These are phyloP conservation scores for Planococcus citri DNA, from an alignment of 1,140 invertebrate species.

Conservation along the genomic window DNA sequence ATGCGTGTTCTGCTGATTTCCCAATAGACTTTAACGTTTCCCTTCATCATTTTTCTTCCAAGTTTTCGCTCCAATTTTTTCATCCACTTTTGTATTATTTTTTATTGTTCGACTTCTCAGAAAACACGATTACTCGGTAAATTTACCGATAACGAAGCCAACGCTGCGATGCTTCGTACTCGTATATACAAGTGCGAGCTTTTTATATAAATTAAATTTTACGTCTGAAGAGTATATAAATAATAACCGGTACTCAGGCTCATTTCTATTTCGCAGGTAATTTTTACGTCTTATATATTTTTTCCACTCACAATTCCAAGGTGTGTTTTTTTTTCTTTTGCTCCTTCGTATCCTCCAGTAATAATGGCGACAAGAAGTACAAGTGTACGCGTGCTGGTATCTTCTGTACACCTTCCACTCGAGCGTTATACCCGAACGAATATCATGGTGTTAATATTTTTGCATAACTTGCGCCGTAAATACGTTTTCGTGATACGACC, in stretches of 20 bases:
- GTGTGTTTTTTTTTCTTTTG: too few species aligned
- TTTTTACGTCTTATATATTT: too few species aligned
- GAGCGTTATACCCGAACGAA: background rate
- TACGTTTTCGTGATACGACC: too few species aligned
- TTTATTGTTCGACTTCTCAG: background rate
- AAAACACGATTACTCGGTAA: conserved; percentile 6
- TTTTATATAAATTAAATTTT: background rate
- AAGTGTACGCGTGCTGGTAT: too few species aligned
- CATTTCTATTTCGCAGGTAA: too few species aligned
- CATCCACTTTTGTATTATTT: conserved; percentile 17
- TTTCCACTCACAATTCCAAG: too few species aligned
- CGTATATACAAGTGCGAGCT: background rate
- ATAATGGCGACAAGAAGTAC: too few species aligned
- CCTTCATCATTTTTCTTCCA: conserved; percentile 19
- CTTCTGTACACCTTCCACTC: too few species aligned
- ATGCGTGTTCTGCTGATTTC: conserved; percentile 18
- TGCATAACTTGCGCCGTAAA: background rate
- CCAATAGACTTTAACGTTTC: conserved; percentile 20
- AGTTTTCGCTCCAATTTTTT: conserved; percentile 17
- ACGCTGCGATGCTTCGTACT: background rate
- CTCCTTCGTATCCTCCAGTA: too few species aligned
- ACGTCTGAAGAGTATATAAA: too few species aligned
- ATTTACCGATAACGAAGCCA: background rate
- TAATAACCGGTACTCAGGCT: too few species aligned
- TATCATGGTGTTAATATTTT: background rate